A percentile compares a stretch with the other conserved stretches of the same genome.
These are phyloP conservation scores for Lampris incognitus DNA, from an alignment of 2,113 vertebrate species.

Conservation along the genomic window DNA sequence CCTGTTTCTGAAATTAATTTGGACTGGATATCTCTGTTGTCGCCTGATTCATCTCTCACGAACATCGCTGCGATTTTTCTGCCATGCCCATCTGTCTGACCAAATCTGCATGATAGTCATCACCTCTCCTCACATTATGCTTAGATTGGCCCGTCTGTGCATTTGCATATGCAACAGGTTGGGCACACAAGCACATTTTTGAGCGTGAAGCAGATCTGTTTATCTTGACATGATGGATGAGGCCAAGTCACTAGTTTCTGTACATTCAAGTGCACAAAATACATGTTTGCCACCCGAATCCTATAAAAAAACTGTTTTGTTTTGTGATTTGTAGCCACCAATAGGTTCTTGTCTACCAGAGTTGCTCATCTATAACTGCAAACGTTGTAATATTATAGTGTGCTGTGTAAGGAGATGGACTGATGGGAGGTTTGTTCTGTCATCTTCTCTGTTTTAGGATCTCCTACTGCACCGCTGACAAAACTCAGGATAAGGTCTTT, in stretches of 20 bases:
- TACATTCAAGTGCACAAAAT: not conserved
- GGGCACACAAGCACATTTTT: constrained; percentile 25
- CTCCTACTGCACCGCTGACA: constrained; percentile 94
- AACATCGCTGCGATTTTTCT: constrained; percentile 22
- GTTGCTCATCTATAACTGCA: not conserved
- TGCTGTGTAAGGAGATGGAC: not conserved
- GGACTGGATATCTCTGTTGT: not conserved
- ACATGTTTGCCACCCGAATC: not conserved
- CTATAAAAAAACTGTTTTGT: not conserved
- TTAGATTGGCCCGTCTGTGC: constrained; percentile 22
- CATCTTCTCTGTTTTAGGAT: constrained; percentile 81
- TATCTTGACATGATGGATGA: not conserved
- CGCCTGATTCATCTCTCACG: constrained; percentile 19
- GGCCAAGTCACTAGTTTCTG: constrained; percentile 1
- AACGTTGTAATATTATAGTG: not conserved
- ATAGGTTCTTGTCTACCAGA: not conserved
- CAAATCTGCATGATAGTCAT: constrained; percentile 52
- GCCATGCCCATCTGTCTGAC: constrained; percentile 43
- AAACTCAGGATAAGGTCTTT: constrained; percentile 94
- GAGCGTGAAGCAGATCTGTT: constrained; percentile 14
- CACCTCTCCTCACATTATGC: constrained; percentile 20
- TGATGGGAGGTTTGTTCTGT: not conserved
- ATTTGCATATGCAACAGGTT: constrained; percentile 52
- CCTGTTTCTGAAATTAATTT: not conserved
- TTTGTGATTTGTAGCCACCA: not conserved